Evolutionary conservation across 1,140 invertebrate genomes (phyloP), one percentile per base, ranked within the genome.

Genomic region (Philopotamus ludificatus): DNA sequence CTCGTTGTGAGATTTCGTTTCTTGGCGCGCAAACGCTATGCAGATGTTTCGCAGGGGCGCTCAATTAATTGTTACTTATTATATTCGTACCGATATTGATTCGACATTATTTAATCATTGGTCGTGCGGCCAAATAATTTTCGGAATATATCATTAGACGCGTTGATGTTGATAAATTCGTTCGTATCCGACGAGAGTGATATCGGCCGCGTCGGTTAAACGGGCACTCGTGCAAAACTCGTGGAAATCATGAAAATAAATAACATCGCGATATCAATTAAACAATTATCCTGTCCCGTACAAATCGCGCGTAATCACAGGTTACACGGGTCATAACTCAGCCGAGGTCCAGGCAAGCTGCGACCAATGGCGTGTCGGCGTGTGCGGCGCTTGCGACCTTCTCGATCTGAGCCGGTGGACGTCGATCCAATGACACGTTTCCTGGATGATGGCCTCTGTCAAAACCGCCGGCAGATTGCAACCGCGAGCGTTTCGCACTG

Each of bases 201-300:
- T 7, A 12, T 7, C 28, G 28, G 4, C 12, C 28, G 12, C 28
- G 28, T 34, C 28, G 4, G 28, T 12, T 4, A 34, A 12, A 34
- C 28, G n/a, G n/a, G 28, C 12, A 34, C 28, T 34, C 28, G 68
- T 67, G 65, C 68, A 64, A 67, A 70, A 65, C 68, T 54, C 65
- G 68, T 67, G 68, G 68, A 70, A 70, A 70, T 70, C 65, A 65
- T 59, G 68, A 70, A 70, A 70, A 70, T 70, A 70, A 70, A 70
- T 70, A 70, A 70, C 65, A 67, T 70, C 65, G 68, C 68, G 65
- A 67, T 67, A 70, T 70, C 68, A 70, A 70, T 70, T 70, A 70
- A 70, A 70, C 68, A 70, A 70, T 70, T 70, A 70, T 70, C 61
- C 59, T 70, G 68, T 70, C 68, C 65, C 62, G 68, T 70, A 67